These are phyloP conservation scores for Microvelia longipes DNA, from an alignment of 1,140 invertebrate genomes.

Conservation along the genomic window DNA sequence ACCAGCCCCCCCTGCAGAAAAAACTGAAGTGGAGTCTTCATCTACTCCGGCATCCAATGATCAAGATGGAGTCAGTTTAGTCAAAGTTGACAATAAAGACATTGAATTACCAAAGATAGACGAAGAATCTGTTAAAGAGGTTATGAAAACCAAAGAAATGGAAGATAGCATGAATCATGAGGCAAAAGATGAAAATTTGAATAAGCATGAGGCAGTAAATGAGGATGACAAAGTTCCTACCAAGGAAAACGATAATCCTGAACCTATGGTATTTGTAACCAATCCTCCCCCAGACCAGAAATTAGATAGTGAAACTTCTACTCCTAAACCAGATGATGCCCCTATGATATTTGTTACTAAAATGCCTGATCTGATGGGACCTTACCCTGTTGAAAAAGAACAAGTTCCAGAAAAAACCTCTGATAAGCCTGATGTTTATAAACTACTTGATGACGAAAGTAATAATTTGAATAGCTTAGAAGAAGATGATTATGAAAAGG, in stretches of 20 bases:
- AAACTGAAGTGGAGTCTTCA: not conserved
- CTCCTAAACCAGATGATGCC: no score
- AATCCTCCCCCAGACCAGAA: no score
- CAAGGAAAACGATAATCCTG: no score
- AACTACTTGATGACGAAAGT: not conserved
- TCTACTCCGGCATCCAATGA: not conserved
- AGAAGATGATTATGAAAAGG: constrained; percentile 7
- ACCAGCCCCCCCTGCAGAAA: not conserved
- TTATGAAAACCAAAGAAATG: not conserved
- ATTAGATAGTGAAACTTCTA: no score
- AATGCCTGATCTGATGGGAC: constrained; percentile 7
- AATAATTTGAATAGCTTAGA: constrained; percentile 2
- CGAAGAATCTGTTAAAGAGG: not conserved
- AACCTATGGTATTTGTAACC: no score
- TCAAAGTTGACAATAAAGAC: not conserved
- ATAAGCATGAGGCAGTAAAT: no score
- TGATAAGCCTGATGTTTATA: not conserved
- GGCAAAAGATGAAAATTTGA: no score
- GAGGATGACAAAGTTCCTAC: no score
- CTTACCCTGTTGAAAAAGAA: constrained; percentile 3
- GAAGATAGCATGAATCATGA: no score
- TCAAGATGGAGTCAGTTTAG: not conserved
- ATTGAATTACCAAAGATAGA: not conserved
- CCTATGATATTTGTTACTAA: not conserved
- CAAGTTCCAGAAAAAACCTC: not conserved